Base-by-base conservation (phyloP, 2,888 invertebrate species). In the Ochlodes sylvanus region DNA sequence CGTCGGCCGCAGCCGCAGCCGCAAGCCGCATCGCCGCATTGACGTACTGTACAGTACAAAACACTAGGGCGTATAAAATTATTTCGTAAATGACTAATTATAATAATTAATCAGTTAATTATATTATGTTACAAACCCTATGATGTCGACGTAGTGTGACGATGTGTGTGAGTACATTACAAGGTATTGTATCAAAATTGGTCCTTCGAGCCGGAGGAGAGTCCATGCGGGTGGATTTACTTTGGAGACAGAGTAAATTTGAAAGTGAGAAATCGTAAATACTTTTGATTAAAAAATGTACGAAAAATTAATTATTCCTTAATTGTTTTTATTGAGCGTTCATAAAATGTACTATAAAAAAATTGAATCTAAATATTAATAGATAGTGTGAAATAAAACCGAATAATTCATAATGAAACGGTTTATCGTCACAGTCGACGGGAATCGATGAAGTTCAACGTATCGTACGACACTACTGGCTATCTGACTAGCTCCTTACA, bases 41-140 rank as follows among this genome's bases (percentile, higher is more conserved):
- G 38, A 56, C 19, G 50, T 65, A 57, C 50, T 65, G 57, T 66
- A 66, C 60, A 66, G 66, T 66, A 66, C 66, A 66, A 66, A 66
- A 66, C 42, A 60, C 66, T 60, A 58, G 65, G 50, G 66, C 66
- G 60, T 66, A 66, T 66, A 66, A 66, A 66, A 58, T 66, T 54
- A 66, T 44, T 44, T 60, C 34, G 32, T 61, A 17, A 61, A 50
- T 47, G 32, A 61, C 47, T n/a, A 56, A 38, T 60, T 19, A 56
- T 56, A 61, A 47, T 15, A 62, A 17, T 42, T 27, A 63, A 63
- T 64, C 44, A 57, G 44, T 47, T 52, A 52, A 50, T 56, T 56
- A 64, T 7, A n/a, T n/a, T 38, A 57, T 57, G 14, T 47, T 65
- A 65, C 65, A 65, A 38, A 34, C 50, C 61, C 61, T 47, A 17